Evolutionary conservation across 2,113 vertebrate genomes (phyloP), one percentile per base, ranked within the genome.

Genomic region (Cariama cristata): DNA sequence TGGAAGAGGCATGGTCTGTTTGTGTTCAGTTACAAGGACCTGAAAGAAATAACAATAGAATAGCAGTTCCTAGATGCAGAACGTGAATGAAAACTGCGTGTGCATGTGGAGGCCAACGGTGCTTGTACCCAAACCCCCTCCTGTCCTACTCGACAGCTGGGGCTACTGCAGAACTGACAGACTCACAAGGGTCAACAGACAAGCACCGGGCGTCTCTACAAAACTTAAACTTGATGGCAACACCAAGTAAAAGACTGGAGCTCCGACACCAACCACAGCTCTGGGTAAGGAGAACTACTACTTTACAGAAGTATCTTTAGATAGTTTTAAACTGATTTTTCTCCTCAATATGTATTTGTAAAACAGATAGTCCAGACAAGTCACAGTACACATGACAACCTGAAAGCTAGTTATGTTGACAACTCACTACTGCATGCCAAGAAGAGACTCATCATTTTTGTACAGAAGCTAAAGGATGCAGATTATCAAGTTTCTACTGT

Each of bases 1-100:
- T 10, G 98, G 98, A 88, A 97, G 98, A 77, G 99, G 99, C 99
- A 99, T 99, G 80, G 35, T 98, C 96, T 3, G 30, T 47, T 49
- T 7, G 14, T 21, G 20, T 72, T 55, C 72, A 20, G 14, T 27
- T 22, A 67, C 16, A 21, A 60, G 6, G 35, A 71, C 79, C 94
- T 94, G 92, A 66, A 90, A 86, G 53, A 84, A 83, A 30, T 11
- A 16, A 27, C 24, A 82, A 49, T 7, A 71, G 55, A 56, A 30
- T 38, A 92, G 33, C 45, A 86, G 14, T n/a, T 82, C 74, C 76
- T 13, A 68, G 44, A 59, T 14, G 11, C n/a, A 89, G 60, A 38
- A 72, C 1, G 12, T 4, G 12, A 91, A 77, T n/a, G 23, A 30
- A 89, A 92, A 1, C 19, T 38, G 26, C 0, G 1, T 28, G 50